Evolutionary conservation across 2,888 invertebrate species (phyloP).

Genomic region (Rhagium mordax): DNA sequence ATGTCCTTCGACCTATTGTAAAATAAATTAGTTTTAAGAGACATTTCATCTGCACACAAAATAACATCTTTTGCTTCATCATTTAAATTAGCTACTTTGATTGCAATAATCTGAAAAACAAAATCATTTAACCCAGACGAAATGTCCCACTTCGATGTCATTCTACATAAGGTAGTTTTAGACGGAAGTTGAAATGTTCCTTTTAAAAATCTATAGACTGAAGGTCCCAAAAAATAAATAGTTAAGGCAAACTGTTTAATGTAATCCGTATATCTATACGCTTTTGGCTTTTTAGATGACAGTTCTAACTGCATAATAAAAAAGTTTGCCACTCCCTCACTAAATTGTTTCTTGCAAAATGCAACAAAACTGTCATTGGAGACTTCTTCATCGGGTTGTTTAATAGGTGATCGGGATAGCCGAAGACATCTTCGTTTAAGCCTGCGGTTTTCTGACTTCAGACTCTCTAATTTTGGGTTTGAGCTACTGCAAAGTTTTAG

Average conservation of each 20-base stretch:
- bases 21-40: constrained; percentile 25
- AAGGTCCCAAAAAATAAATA: constrained; percentile 8
- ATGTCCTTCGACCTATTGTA: constrained; percentile 10
- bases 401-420: too few species aligned
- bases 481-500: too few species aligned
- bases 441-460: too few species aligned
- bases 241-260: constrained; percentile 9
- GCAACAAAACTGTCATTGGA: too few species aligned
- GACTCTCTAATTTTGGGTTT: too few species aligned
- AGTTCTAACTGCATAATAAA: too few species aligned
- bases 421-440: too few species aligned
- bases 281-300: not conserved
- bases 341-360: too few species aligned
- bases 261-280: constrained; percentile 1
- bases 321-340: too few species aligned
- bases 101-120: constrained; percentile 13
- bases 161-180: constrained; percentile 24
- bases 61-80: constrained; percentile 20
- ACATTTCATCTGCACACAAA: constrained; percentile 26
- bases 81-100: constrained; percentile 20
- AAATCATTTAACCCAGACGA: constrained; percentile 18
- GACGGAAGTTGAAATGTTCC: constrained; percentile 23
- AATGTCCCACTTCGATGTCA: constrained; percentile 12
- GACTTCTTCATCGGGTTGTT: too few species aligned
- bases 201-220: constrained; percentile 21